A percentile compares a stretch with the other conserved stretches of the same genome.
These are phyloP conservation scores for Ambastaia sidthimunki DNA, from an alignment of 2,797 vertebrate species.

Conservation along the genomic window DNA sequence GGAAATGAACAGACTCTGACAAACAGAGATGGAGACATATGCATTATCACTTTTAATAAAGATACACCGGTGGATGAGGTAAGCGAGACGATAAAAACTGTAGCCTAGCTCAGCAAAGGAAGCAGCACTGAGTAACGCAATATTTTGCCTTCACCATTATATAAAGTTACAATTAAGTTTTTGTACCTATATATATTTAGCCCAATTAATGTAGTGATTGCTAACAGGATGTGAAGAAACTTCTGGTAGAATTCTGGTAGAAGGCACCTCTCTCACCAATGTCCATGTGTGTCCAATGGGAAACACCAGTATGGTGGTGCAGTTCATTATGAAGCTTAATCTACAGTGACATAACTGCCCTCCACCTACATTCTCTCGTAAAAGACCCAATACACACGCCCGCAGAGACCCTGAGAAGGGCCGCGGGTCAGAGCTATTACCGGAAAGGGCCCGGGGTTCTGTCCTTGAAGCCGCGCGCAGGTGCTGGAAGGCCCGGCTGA, in stretches of 20 bases:
- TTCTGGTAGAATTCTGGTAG: too few species aligned
- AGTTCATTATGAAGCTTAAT: not conserved
- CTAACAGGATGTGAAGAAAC: too few species aligned
- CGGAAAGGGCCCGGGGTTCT: slow-evolving; percentile 69
- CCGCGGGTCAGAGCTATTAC: slow-evolving; percentile 62
- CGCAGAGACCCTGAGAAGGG: slow-evolving; percentile 28
- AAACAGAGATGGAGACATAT: slow-evolving; percentile 21
- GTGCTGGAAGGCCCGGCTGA: slow-evolving; percentile 39
- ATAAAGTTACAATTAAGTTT: too few species aligned
- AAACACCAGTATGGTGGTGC: not conserved
- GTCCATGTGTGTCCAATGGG: not conserved
- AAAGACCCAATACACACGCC: slow-evolving; percentile 30
- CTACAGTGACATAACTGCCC: not conserved
- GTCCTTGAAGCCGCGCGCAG: slow-evolving; percentile 63
- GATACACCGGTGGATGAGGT: not conserved
- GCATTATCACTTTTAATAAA: slow-evolving; percentile 21
- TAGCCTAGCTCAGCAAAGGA: slow-evolving; percentile 9
- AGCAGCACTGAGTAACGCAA: not conserved
- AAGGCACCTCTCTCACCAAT: not conserved
- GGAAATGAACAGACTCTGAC: slow-evolving; percentile 21
- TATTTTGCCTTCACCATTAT: not conserved
- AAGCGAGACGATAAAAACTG: not conserved
- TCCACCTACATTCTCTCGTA: slow-evolving; percentile 8
- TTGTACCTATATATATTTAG: too few species aligned
- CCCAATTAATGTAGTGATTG: not conserved